phyloP scores from a whole-genome alignment of 2,113 vertebrate genomes.

The Synchiropus splendidus region DNA sequence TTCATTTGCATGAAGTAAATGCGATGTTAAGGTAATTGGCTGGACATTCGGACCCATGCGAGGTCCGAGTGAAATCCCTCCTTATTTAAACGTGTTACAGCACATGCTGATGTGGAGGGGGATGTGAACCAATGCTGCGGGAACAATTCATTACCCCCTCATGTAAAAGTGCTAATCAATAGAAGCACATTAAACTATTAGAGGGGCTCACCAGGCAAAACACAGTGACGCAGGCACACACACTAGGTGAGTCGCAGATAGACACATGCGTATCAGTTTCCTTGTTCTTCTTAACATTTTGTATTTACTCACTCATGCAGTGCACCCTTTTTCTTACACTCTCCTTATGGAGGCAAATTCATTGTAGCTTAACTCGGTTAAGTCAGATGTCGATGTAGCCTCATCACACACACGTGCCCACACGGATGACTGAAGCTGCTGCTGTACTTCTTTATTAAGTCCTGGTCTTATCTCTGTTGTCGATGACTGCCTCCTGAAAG shows the following conservation, averaged over 20 bases:
- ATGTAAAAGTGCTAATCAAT: conserved; percentile 72
- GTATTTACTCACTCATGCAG: no score
- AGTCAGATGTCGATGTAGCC: conserved; percentile 7
- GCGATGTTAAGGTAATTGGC: no score
- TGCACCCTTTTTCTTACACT: no score
- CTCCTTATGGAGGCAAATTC: no score
- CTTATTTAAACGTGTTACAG: conserved; percentile 18
- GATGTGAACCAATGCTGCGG: conserved; percentile 60
- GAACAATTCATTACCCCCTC: conserved; percentile 68
- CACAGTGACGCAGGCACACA: conserved; percentile 20
- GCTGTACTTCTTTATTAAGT: conserved; percentile 33
- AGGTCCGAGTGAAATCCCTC: no score
- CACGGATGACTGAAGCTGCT: background rate
- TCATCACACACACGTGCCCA: conserved; percentile 14
- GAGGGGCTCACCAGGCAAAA: conserved; percentile 33
- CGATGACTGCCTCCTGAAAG: conserved; percentile 30
- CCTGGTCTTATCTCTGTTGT: conserved; percentile 43
- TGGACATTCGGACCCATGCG: no score
- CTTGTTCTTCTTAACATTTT: no score
- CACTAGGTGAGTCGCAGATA: no score
- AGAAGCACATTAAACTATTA: conserved; percentile 71
- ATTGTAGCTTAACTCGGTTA: no score
- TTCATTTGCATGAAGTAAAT: background rate
- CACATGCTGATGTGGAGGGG: conserved; percentile 58
- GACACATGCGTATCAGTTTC: no score